Evolutionary conservation across 2,113 vertebrate genomes (phyloP).

Genomic region (Gracilinanus agilis): DNA sequence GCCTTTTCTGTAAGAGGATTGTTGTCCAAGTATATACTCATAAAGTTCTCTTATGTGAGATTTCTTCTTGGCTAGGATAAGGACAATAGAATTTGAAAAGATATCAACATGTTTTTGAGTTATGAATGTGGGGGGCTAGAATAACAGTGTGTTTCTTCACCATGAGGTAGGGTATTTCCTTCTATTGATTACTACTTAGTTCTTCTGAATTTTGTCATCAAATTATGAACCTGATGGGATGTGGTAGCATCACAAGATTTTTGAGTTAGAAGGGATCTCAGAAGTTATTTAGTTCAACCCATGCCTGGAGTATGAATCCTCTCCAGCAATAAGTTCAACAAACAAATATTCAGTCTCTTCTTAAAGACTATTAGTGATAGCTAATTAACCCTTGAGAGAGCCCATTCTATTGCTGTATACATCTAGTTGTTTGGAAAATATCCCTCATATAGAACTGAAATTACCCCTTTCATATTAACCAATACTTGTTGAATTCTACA

Average conservation of each 20-base stretch:
- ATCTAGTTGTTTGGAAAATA: background rate
- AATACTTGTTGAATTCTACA: background rate
- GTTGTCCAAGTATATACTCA: background rate
- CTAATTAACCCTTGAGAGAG: background rate
- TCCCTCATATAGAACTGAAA: background rate
- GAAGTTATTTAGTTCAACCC: background rate
- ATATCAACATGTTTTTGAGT: background rate
- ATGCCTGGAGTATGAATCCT: background rate
- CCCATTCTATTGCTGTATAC: background rate
- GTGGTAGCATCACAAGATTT: background rate
- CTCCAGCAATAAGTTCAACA: background rate
- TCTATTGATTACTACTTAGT: background rate
- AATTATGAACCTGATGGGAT: background rate
- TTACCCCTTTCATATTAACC: background rate
- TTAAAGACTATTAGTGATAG: background rate
- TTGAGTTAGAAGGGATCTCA: background rate
- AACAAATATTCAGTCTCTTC: background rate
- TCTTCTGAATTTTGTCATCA: background rate
- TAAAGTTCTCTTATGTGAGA: background rate
- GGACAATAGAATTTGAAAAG: background rate
- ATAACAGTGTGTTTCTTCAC: background rate
- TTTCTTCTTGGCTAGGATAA: background rate
- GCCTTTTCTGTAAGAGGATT: constrained; percentile 8
- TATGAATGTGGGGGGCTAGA: background rate
- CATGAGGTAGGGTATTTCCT: background rate